phyloP scores from a whole-genome alignment of 2,888 invertebrate species.

The Podotricha telesiphe region DNA sequence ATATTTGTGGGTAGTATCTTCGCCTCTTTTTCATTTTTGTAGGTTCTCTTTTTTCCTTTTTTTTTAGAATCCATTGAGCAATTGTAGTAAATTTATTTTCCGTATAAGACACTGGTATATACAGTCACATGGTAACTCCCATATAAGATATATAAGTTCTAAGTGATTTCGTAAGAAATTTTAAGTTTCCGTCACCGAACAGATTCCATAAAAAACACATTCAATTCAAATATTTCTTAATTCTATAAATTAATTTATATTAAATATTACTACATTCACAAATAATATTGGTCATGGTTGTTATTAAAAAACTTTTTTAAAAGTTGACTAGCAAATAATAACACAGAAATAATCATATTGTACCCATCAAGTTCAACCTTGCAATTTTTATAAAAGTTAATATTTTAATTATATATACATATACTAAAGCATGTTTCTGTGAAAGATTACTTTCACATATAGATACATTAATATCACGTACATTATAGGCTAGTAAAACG shows the following conservation, averaged over 20 bases:
- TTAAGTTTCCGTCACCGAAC: constrained; percentile 64
- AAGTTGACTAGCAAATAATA: background rate
- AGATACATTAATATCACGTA: background rate
- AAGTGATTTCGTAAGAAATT: constrained; percentile 65
- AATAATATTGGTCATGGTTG: constrained; percentile 45
- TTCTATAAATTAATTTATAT: constrained; percentile 57
- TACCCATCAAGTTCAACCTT: background rate
- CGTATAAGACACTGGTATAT: constrained; percentile 50
- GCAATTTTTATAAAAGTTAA: background rate
- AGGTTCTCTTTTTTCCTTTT: constrained; percentile 56
- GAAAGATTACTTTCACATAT: background rate
- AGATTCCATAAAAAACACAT: constrained; percentile 56
- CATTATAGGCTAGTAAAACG: background rate
- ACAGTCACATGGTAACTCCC: constrained; percentile 67
- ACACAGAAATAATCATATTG: background rate
- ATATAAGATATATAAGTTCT: constrained; percentile 48
- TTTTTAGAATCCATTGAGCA: constrained; percentile 68
- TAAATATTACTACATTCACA: constrained; percentile 1
- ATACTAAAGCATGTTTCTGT: background rate
- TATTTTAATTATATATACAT: background rate
- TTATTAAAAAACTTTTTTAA: background rate
- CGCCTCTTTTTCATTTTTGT: constrained; percentile 76
- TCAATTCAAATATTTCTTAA: constrained; percentile 60
- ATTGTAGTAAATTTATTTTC: constrained; percentile 33
- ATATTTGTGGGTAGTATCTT: constrained; percentile 57